Conservation (phyloP, 1,140 invertebrate species). For the Vollenhovia emeryi region DNA sequence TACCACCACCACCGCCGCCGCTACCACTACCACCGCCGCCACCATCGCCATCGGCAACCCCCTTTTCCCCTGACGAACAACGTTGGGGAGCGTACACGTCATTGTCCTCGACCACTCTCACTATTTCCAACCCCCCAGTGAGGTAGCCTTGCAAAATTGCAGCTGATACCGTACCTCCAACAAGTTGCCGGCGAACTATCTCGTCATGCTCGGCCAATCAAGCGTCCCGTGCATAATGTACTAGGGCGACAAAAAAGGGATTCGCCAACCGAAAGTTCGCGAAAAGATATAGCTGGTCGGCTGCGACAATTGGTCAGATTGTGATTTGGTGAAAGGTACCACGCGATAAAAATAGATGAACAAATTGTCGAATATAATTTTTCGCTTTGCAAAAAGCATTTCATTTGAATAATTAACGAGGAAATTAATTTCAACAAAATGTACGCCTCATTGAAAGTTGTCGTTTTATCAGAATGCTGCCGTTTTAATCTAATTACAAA, state of each 20-base stretch:
- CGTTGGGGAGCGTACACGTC: slow-evolving; percentile 49
- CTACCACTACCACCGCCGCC: neutral
- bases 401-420: neutral
- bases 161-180: slow-evolving; percentile 57
- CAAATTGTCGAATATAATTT: neutral
- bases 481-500: neutral
- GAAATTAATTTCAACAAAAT: neutral
- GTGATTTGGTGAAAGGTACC: neutral
- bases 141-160: slow-evolving; percentile 60
- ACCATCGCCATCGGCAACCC: slow-evolving; percentile 2
- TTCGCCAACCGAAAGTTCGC: neutral
- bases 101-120: slow-evolving; percentile 72
- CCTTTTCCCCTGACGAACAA: slow-evolving; percentile 36
- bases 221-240: slow-evolving; percentile 12
- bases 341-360: neutral
- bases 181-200: slow-evolving; percentile 52
- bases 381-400: neutral
- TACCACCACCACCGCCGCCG: neutral
- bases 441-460: neutral
- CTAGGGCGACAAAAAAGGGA: neutral
- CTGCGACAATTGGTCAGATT: neutral
- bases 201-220: slow-evolving; percentile 42
- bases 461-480: neutral
- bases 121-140: slow-evolving; percentile 58
- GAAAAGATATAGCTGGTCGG: neutral